These are phyloP conservation scores for Graphium colonna DNA, from an alignment of 2,888 invertebrate genomes.

Conservation along the genomic window DNA sequence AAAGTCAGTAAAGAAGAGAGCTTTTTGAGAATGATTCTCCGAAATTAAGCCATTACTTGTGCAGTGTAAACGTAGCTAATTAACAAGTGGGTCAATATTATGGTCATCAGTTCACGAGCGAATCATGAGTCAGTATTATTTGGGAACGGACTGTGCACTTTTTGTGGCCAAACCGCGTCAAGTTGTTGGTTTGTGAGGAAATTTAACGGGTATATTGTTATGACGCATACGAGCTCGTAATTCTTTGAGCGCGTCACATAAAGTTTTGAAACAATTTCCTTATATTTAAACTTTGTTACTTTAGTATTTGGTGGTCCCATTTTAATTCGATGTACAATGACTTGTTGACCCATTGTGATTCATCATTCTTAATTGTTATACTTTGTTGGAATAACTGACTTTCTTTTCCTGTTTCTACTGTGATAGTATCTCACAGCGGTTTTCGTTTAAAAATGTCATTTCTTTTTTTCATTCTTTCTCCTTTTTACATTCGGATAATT, in stretches of 20 bases:
- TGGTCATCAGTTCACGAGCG: slow-evolving; percentile 3
- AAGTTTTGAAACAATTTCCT: neutral
- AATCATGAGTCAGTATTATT: slow-evolving; percentile 8
- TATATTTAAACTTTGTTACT: neutral
- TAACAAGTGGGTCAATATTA: slow-evolving; percentile 14
- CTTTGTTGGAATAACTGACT: no score
- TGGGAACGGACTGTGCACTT: slow-evolving; percentile 16
- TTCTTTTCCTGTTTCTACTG: no score
- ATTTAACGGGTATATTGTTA: slow-evolving; percentile 10
- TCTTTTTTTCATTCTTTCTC: no score
- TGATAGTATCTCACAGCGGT: no score
- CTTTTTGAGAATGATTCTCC: no score
- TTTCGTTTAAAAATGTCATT: no score
- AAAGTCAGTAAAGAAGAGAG: no score
- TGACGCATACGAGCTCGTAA: slow-evolving; percentile 1
- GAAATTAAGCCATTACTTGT: slow-evolving; percentile 1
- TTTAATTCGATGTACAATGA: neutral
- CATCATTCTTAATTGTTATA: no score
- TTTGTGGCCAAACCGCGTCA: neutral
- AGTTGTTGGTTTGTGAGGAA: slow-evolving; percentile 18
- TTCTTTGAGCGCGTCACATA: neutral
- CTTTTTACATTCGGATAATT: no score
- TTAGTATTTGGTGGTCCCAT: neutral
- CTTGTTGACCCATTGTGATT: no score
- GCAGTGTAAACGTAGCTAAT: neutral